Evolutionary conservation across 2,113 vertebrate species (phyloP).

Genomic region (Beaufortia kweichowensis): DNA sequence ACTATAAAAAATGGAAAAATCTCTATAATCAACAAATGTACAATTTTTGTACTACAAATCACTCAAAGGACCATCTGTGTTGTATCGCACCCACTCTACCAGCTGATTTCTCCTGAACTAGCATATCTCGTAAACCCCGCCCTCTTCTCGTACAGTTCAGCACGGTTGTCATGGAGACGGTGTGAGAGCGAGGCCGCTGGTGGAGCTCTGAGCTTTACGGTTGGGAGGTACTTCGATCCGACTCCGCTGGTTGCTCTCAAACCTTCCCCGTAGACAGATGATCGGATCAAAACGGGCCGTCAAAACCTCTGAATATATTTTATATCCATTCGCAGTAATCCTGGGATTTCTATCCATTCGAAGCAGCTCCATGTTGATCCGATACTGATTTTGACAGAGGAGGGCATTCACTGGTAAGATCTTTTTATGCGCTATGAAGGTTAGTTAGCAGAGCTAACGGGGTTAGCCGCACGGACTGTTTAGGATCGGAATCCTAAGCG

Average conservation of each 20-base stretch:
- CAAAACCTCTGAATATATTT: neutral
- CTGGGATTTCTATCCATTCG: slow-evolving; percentile 4
- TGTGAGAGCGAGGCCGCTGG: slow-evolving; percentile 69
- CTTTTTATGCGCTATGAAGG: slow-evolving; percentile 18
- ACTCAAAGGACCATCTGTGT: neutral
- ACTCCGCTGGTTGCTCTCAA: slow-evolving; percentile 15
- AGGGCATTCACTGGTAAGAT: slow-evolving; percentile 45
- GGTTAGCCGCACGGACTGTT: slow-evolving; percentile 19
- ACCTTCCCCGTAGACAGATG: slow-evolving; percentile 9
- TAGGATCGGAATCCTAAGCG: neutral
- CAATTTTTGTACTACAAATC: too few relatives aligned
- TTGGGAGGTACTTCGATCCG: slow-evolving; percentile 4
- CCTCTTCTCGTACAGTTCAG: slow-evolving; percentile 13
- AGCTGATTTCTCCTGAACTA: slow-evolving; percentile 32
- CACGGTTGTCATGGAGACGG: slow-evolving; percentile 73
- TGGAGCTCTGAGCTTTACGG: slow-evolving; percentile 52
- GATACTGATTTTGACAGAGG: slow-evolving; percentile 12
- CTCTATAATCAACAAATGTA: too few relatives aligned
- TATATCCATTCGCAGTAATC: neutral
- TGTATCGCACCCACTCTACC: neutral
- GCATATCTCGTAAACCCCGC: slow-evolving; percentile 2
- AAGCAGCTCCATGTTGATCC: slow-evolving; percentile 27
- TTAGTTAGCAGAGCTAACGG: slow-evolving; percentile 31
- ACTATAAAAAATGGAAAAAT: too few relatives aligned
- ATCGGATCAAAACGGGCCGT: slow-evolving; percentile 4